Evolutionary conservation across 1,140 invertebrate species (phyloP), one percentile per base, ranked within the genome.

Genomic region (Habropoda laboriosa): DNA sequence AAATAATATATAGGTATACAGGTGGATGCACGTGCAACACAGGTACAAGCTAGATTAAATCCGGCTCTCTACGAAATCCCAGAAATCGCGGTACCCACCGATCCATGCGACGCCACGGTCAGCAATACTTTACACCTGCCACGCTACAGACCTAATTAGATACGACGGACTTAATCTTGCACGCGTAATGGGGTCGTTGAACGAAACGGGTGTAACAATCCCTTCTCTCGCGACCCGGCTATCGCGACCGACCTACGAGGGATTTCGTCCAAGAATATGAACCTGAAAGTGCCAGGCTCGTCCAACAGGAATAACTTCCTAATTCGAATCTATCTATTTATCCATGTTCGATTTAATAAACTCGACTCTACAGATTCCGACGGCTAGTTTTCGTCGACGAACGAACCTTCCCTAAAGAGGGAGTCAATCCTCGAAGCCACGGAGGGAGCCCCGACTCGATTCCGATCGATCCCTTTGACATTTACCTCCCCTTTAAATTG

Each of bases 391-490:
- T 51, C 40, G 24, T 32, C 53, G 18, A 24, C n/a, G 55, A 55
- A 60, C 42, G 64, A 77, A 70, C 60, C 66, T 58, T 68, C 51
- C 12, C 2, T 21, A 21, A 5, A 24, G 27, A 63, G 58, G 16
- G 47, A 47, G 63, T 71, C 82, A 85, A 82, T 88, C 70, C 24
- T 12, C 30, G 49, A 32, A 68, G 61, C 70, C 74, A 55, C 35
- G 24, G 51, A 76, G 72, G 63, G 74, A 58, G 73, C 57, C 45
- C 45, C 70, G 80, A 81, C 86, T 86, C 88, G 84, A 89, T 90
- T 88, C 84, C 89, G 87, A 89, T 87, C 87, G 81, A 89, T 89
- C 80, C 83, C 68, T 81, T 86, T 81, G 78, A 68, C 78, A 21
- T 40, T 55, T 35, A 47, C 68, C 57, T 58, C 24, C 27, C 57